Conservation (phyloP, 2,888 invertebrate genomes). For the Lepidochitona cinerea region DNA sequence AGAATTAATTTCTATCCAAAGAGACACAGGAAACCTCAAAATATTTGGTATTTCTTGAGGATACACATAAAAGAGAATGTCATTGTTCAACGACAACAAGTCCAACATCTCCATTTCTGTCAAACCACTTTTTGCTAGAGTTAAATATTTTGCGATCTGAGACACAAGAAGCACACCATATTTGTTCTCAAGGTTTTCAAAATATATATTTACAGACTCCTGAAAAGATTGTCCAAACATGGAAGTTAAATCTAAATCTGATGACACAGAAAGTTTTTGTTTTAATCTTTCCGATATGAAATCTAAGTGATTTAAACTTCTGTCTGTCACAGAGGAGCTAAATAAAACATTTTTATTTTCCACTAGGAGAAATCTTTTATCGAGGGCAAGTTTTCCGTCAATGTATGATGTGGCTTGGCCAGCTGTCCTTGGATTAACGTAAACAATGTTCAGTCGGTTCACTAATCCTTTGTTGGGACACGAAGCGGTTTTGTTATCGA, state of each 20-base stretch:
- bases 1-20: constrained; percentile 30
- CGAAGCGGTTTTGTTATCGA: background rate
- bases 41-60: constrained; percentile 15
- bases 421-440: background rate
- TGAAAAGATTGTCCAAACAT: background rate
- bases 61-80: constrained; percentile 24
- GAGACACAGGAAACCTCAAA: constrained; percentile 32
- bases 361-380: background rate
- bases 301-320: background rate
- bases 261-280: background rate
- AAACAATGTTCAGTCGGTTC: background rate
- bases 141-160: constrained; percentile 8
- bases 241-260: background rate
- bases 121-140: constrained; percentile 28
- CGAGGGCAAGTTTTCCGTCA: background rate
- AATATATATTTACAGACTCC: background rate
- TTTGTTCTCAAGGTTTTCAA: background rate
- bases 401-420: background rate
- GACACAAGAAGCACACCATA: background rate
- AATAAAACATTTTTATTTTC: background rate
- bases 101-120: constrained; percentile 41
- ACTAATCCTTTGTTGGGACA: background rate
- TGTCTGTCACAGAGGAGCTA: background rate
- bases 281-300: background rate
- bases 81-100: constrained; percentile 38